Evolutionary conservation across 1,140 invertebrate species (phyloP).

Genomic region (Rhopalosiphum maidis): DNA sequence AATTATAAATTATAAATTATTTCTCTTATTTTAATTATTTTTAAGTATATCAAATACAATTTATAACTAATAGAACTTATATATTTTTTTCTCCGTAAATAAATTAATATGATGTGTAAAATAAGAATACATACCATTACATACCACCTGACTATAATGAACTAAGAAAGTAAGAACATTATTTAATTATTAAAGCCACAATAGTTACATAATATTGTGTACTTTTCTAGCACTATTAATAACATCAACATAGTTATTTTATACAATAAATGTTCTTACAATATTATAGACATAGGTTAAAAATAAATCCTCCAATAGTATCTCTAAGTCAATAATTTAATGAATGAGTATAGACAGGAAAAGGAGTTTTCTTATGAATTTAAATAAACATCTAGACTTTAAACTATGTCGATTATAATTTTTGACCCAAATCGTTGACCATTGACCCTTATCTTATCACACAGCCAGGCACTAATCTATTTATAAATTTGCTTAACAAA

Average conservation of each 20-base stretch:
- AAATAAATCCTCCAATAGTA: background rate
- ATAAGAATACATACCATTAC: background rate
- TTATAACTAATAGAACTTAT: too few species aligned
- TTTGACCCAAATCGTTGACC: slow-evolving; percentile 4
- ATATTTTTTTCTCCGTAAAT: too few species aligned
- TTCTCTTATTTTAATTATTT: too few species aligned
- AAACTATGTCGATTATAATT: background rate
- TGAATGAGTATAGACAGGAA: background rate
- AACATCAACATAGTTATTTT: background rate
- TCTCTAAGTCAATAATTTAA: background rate
- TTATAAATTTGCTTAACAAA: slow-evolving; percentile 20
- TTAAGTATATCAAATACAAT: too few species aligned
- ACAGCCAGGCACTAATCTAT: background rate
- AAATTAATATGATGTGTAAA: too few species aligned
- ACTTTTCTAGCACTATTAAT: background rate
- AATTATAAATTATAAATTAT: too few species aligned
- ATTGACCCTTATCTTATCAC: background rate
- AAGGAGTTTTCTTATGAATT: background rate
- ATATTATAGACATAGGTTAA: background rate
- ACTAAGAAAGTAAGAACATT: background rate
- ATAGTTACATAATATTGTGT: background rate
- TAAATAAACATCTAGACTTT: background rate
- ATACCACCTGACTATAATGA: background rate
- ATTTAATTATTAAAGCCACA: background rate
- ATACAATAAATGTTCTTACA: background rate